Evolutionary conservation across 2,888 invertebrate species (phyloP).

Genomic region (Alitta virens): DNA sequence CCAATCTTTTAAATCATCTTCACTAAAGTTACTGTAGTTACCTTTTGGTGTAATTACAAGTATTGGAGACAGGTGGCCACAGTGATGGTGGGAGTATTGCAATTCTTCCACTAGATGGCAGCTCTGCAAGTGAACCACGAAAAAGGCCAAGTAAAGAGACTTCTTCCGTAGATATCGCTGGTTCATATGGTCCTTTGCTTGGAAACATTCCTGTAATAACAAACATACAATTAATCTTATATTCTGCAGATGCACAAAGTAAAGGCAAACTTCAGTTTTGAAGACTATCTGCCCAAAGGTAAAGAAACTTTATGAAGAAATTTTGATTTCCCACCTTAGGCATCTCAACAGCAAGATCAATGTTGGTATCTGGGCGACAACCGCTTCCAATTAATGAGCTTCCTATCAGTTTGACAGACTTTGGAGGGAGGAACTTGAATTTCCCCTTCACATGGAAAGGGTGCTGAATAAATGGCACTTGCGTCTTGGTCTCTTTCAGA

Average conservation of each 20-base stretch:
- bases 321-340: conserved; percentile 62
- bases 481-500: conserved; percentile 60
- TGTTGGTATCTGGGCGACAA: conserved; percentile 66
- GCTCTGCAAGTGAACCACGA: conserved; percentile 63
- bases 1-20: neutral
- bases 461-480: conserved; percentile 63
- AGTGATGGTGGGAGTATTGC: conserved; percentile 57
- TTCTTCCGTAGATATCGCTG: conserved; percentile 78
- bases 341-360: conserved; percentile 74
- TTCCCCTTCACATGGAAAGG: conserved; percentile 61
- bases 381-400: conserved; percentile 67
- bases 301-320: too few species aligned
- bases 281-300: too few species aligned
- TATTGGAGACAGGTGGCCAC: conserved; percentile 65
- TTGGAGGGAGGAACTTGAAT: conserved; percentile 69
- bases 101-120: conserved; percentile 60
- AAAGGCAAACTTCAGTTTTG: too few species aligned
- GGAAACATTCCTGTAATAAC: conserved; percentile 64
- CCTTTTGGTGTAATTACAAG: conserved; percentile 51
- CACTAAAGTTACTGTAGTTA: conserved; percentile 15
- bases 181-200: conserved; percentile 78
- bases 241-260: neutral
- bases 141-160: conserved; percentile 72
- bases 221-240: neutral
- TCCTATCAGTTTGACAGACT: conserved; percentile 66